Evolutionary conservation across 1,140 invertebrate species (phyloP).

Genomic region (Ganaspis sp.): DNA sequence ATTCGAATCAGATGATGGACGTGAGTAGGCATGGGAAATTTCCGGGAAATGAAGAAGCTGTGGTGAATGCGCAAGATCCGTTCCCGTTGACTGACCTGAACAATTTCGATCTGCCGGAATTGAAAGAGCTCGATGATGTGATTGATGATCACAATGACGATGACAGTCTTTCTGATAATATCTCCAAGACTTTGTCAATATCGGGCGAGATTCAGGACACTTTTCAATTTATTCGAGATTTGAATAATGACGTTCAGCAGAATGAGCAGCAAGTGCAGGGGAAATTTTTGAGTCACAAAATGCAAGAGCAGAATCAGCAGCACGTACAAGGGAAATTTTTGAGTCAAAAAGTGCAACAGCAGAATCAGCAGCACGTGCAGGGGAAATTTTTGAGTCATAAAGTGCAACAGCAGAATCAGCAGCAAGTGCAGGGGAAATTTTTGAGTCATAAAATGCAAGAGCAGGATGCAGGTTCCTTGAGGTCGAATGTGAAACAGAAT

Average conservation of each 20-base stretch:
- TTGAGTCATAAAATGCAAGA: too few relatives aligned
- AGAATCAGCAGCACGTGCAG: not conserved
- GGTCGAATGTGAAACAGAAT: too few relatives aligned
- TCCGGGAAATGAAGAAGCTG: not conserved
- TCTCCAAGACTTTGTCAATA: not conserved
- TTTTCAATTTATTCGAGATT: not conserved
- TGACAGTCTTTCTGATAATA: not conserved
- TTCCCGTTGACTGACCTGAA: not conserved
- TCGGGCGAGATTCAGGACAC: constrained; percentile 7
- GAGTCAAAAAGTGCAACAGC: too few relatives aligned
- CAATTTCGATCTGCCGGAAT: not conserved
- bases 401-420: not conserved
- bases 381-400: too few relatives aligned
- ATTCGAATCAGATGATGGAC: not conserved
- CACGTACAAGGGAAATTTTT: not conserved
- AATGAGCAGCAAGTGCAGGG: not conserved
- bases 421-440: not conserved
- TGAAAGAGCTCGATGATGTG: not conserved
- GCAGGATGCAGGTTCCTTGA: too few relatives aligned
- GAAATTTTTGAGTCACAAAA: too few relatives aligned
- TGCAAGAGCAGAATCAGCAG: not conserved
- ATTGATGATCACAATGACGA: not conserved
- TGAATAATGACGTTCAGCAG: not conserved
- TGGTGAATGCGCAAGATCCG: not conserved
- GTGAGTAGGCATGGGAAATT: too few relatives aligned